Base-by-base conservation (phyloP, 2,888 invertebrate species). In the Helicoverpa assulta region DNA sequence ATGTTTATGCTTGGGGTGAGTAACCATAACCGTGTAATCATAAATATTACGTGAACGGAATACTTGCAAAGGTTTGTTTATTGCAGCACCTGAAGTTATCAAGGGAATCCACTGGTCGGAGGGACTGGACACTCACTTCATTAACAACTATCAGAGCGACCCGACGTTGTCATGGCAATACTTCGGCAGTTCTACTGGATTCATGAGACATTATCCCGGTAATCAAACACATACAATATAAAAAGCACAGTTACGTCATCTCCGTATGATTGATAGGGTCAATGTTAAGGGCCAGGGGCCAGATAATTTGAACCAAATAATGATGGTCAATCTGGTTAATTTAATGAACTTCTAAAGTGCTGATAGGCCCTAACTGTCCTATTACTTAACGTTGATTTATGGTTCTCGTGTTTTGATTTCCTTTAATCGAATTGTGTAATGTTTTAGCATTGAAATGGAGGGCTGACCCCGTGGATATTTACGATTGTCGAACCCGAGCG, bases 191-290 rank as follows among this genome's bases (percentile, higher is more conserved):
- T 98, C 99, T 47, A 98, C 98, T 19, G 99, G 99, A 52, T 99
- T 99, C 92, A 98, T 99, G 97, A 96, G 99, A 85, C 98, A 99
- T 91, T 99, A 98, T 95, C 99, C 99, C 85, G 98, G 98, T 98
- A 95, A 70, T 62, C 10, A 1, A 37, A 59, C 5, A 40, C 40
- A 40, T 33, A 33, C 33, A 33, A 8, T 33, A 26, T 26, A 26
- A 26, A 26, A 26, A 26, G 26, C 7, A 12, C 40, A 10, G 40
- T 40, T 40, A 14, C 5, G 14, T 14, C 40, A 37, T 10, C 12
- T 10, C 12, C 10, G 10, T 8, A 37, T 37, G 37, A 37, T 37
- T 37, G 37, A 37, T 37, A 37, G 37, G 37, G 37, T 37, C 12
- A 37, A 40, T 10, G 40, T 14, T 12, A 14, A 4, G 2, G 14